phyloP scores from a whole-genome alignment of 2,113 vertebrate species.

The Vulpes ferrilata region DNA sequence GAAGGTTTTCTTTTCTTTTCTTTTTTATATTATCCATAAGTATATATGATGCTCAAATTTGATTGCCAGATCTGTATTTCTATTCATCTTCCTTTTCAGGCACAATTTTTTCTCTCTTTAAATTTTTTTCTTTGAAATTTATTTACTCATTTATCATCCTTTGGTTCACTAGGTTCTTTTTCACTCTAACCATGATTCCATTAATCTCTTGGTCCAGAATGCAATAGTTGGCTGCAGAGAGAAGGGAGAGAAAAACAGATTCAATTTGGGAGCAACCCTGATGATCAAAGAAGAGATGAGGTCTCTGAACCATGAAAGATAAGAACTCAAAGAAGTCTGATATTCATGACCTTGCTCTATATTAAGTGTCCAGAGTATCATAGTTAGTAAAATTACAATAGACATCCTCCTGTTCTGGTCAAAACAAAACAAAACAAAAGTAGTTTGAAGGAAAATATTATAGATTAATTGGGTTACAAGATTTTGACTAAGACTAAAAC shows the following conservation, averaged over 20 bases:
- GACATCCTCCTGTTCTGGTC: background rate
- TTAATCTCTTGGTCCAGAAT: constrained; percentile 83
- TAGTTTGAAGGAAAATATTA: constrained; percentile 35
- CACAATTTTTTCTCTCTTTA: constrained; percentile 59
- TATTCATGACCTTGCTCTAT: constrained; percentile 72
- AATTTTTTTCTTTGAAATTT: constrained; percentile 60
- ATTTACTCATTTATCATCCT: constrained; percentile 80
- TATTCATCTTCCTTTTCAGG: constrained; percentile 59
- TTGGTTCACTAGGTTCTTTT: constrained; percentile 80
- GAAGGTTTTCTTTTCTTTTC: background rate
- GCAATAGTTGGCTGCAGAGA: constrained; percentile 76
- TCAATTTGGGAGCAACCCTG: constrained; percentile 78
- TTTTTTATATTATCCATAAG: background rate
- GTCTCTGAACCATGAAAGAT: constrained; percentile 85
- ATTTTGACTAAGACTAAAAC: constrained; percentile 39
- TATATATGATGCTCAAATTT: background rate
- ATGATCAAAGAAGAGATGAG: constrained; percentile 85
- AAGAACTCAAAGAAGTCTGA: constrained; percentile 81
- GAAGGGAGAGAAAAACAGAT: constrained; percentile 72
- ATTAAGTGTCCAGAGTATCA: constrained; percentile 60
- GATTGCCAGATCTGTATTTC: constrained; percentile 22
- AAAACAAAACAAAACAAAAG: constrained; percentile 52
- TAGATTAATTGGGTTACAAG: constrained; percentile 29
- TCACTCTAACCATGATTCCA: constrained; percentile 81
- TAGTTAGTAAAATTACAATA: constrained; percentile 65